Base-by-base conservation (phyloP, 2,113 vertebrate species). In the Epinephelus fuscoguttatus region DNA sequence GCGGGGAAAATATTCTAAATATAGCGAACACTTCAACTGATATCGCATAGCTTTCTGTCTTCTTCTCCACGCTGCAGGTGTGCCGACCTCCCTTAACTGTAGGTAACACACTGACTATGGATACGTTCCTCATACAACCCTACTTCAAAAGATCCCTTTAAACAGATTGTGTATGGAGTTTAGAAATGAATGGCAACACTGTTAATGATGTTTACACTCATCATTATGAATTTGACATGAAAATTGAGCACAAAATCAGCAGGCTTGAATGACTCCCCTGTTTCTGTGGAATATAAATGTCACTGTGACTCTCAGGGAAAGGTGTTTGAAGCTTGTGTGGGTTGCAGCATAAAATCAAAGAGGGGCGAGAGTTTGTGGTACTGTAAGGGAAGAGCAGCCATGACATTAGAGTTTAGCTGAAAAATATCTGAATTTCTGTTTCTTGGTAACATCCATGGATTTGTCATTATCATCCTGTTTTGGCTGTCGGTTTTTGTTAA, bases 401-500 rank as follows among this genome's bases (percentile, higher is more conserved):
- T 63, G 56, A 81, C 6, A 2, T 21, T 50, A n/a, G 30, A 69
- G 27, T 23, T 59, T 0, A 52, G 60, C 40, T 57, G 4, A 6
- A 56, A 55, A 62, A 40, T n/a, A 7, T 33, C 64, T 2, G 6
- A 52, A 49, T 70, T 78, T 64, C 17, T 68, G 50, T 76, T 73
- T 62, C 37, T 73, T 50, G 45, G 63, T 42, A 62, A 78, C 11
- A 47, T 75, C 6, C 0, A 30, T 25, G 30, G 73, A 69, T 68
- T 75, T 78, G 57, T 88, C 30, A 62, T 64, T 6, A 23, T 75
- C 21, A 10, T 62, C 47, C 49, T 78, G 70, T 88, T 91, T 79
- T 74, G 63, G 71, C 81, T 84, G 66, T 67, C 40, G 57, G 57
- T 70, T 89, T 84, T 91, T 94, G 66, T 87, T 90, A 76, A 92